Base-by-base conservation (phyloP, 2,113 vertebrate species). In the Austrofundulus limnaeus region DNA sequence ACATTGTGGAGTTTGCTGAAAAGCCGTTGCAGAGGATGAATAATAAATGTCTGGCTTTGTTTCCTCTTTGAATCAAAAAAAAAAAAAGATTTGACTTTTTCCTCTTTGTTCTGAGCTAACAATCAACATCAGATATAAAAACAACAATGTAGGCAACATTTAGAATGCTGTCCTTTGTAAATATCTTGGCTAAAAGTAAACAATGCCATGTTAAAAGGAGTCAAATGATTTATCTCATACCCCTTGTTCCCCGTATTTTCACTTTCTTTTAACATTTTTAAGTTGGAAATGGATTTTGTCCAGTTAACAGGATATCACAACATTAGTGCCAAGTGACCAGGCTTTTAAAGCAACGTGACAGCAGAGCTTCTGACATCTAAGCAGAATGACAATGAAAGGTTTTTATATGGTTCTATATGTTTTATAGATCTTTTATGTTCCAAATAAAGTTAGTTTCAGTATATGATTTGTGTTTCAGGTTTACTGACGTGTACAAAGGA, bases 1-100 rank as follows among this genome's bases (percentile, higher is more conserved):
- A 34, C 20, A 0, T 16, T 38, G 48, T 58, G 25, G 60, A 43
- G 4, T 49, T 21, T 53, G 34, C 47, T 61, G 28, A 52, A 57
- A 62, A 41, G 16, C 43, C n/a, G 51, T 49, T 42, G 38, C 45
- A 67, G 39, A 51, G 37, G 16, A 61, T 76, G 21, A 77, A 80
- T 62, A 60, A 72, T 65, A 50, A 42, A 82, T 71, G 49, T 54
- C 38, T 7, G 64, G 11, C 63, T 73, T 68, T n/a, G 19, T 43
- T 38, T 4, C 31, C 21, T 17, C 41, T 54, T 25, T 12, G 55
- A 42, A 49, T 47, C 28, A 57, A 38, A 67, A 64, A 46, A 42
- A 69, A 66, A 43, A 5, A 34, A 25, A 8, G 16, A 4, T 10
- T 41, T 1, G 11, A 11, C 9, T 56, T 11, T 10, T 37, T 53